Evolutionary conservation across 2,888 invertebrate species (phyloP).

Genomic region (Maniola hyperantus): DNA sequence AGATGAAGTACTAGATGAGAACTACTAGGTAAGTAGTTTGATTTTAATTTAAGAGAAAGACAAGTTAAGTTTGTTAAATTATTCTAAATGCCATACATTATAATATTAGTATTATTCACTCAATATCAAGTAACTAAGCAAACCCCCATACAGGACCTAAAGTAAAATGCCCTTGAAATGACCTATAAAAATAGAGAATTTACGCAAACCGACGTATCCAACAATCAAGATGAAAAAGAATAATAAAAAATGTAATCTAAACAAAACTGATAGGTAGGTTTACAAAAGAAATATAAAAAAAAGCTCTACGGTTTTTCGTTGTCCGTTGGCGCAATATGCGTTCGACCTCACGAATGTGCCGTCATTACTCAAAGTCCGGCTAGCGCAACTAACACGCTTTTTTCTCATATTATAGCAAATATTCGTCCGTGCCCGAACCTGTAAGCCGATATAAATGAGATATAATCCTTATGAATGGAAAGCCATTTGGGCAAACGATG

Average conservation of each 20-base stretch:
- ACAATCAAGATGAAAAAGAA: too few species aligned
- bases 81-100: too few species aligned
- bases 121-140: too few species aligned
- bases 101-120: too few species aligned
- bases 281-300: neutral
- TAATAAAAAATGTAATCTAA: neutral
- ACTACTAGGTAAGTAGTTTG: too few species aligned
- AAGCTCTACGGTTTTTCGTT: slow-evolving; percentile 44
- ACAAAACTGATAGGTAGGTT: neutral
- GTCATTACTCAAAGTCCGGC: slow-evolving; percentile 75
- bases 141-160: too few species aligned
- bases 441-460: slow-evolving; percentile 29
- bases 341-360: slow-evolving; percentile 67
- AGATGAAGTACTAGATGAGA: too few species aligned
- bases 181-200: too few species aligned
- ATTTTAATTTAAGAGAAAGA: too few species aligned
- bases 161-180: too few species aligned
- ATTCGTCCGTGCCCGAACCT: slow-evolving; percentile 45
- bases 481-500: slow-evolving; percentile 15
- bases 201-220: too few species aligned
- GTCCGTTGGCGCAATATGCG: slow-evolving; percentile 66
- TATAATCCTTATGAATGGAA: slow-evolving; percentile 29
- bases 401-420: slow-evolving; percentile 54
- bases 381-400: slow-evolving; percentile 57
- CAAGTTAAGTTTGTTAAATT: too few species aligned